phyloP scores from a whole-genome alignment of 2,113 vertebrate species.

The Nanger granti region DNA sequence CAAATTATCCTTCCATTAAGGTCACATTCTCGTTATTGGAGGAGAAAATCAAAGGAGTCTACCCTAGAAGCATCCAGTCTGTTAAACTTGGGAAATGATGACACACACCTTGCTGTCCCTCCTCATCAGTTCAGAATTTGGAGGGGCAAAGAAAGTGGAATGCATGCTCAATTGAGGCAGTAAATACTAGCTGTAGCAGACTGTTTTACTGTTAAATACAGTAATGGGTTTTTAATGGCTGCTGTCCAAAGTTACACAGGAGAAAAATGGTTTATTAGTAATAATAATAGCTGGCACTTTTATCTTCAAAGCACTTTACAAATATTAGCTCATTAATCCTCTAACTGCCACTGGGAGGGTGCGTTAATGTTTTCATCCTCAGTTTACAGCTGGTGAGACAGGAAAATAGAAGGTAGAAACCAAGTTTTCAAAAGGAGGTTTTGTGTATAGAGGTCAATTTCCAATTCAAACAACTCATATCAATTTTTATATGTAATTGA shows the following conservation, averaged over 20 bases:
- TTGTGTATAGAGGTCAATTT: background rate
- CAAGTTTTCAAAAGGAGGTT: background rate
- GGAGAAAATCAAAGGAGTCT: background rate
- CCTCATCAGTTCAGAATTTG: background rate
- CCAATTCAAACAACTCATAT: background rate
- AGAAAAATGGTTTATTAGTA: slow-evolving; percentile 66
- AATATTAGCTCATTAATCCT: slow-evolving; percentile 58
- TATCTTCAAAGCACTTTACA: slow-evolving; percentile 53
- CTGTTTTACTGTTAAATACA: slow-evolving; percentile 48
- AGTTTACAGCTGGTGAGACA: background rate
- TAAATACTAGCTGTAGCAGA: slow-evolving; percentile 36
- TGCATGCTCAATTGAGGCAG: slow-evolving; percentile 18
- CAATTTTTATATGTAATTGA: background rate
- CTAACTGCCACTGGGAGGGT: background rate
- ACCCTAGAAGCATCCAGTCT: background rate
- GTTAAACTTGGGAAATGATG: background rate
- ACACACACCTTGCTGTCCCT: background rate
- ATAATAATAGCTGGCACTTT: slow-evolving; percentile 64
- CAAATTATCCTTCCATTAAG: background rate
- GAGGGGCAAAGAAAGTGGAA: background rate
- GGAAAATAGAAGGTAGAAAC: background rate
- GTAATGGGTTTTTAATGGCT: slow-evolving; percentile 66
- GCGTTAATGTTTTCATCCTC: background rate
- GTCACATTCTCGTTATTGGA: background rate
- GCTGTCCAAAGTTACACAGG: slow-evolving; percentile 48